phyloP scores from a whole-genome alignment of 2,888 invertebrate genomes.

The Ormyrus pomaceus region DNA sequence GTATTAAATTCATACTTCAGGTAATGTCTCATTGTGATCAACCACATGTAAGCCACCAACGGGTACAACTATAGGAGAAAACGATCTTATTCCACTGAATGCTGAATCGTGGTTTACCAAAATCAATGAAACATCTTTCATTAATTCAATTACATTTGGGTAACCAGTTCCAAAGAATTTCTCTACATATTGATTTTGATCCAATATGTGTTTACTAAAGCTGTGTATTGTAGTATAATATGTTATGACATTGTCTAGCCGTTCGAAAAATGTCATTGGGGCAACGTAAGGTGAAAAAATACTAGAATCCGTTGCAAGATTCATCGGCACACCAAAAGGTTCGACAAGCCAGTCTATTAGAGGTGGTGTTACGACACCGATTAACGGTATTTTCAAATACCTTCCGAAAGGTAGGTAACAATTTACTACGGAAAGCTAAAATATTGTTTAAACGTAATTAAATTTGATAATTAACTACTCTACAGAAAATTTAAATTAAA shows the following conservation, averaged over 20 bases:
- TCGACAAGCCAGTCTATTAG: constrained; percentile 64
- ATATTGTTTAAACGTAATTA: no score
- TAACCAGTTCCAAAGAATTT: constrained; percentile 62
- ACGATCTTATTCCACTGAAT: constrained; percentile 74
- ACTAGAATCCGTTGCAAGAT: constrained; percentile 61
- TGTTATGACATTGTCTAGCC: constrained; percentile 62
- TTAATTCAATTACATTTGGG: constrained; percentile 74
- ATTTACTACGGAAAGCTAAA: constrained; percentile 63
- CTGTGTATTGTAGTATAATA: neutral
- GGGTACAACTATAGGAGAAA: constrained; percentile 75
- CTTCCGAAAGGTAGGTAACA: constrained; percentile 67
- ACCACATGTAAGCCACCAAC: constrained; percentile 78
- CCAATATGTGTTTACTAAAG: no score
- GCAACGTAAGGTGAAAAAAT: constrained; percentile 55
- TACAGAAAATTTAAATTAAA: no score
- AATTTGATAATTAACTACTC: no score
- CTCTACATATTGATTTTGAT: constrained; percentile 43
- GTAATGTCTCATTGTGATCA: constrained; percentile 60
- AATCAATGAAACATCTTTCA: constrained; percentile 76
- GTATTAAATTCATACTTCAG: constrained; percentile 48
- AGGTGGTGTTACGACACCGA: constrained; percentile 61
- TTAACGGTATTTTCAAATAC: constrained; percentile 64
- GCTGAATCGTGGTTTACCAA: constrained; percentile 77
- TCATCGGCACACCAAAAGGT: constrained; percentile 63
- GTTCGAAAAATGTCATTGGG: constrained; percentile 66